Evolutionary conservation across 2,888 invertebrate genomes (phyloP).

Genomic region (Calameuta idolon): DNA sequence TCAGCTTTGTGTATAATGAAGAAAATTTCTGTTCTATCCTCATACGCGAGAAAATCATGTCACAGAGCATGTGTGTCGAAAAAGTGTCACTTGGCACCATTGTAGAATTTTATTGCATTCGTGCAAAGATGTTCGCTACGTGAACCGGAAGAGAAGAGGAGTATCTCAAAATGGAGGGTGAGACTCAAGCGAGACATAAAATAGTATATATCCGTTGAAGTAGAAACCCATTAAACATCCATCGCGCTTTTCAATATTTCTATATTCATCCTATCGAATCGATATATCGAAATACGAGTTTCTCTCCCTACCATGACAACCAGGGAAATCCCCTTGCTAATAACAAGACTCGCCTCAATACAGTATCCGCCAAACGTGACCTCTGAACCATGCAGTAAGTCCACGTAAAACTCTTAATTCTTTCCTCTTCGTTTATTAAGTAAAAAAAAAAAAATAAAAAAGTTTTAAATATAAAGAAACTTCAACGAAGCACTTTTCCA

Average conservation of each 20-base stretch:
- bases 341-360: not conserved
- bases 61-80: not conserved
- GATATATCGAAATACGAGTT: not conserved
- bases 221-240: constrained; percentile 44
- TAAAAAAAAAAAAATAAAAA: not conserved
- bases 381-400: not conserved
- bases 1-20: not conserved
- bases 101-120: constrained; percentile 32
- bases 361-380: not conserved
- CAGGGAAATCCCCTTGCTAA: not conserved
- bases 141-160: constrained; percentile 35
- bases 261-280: not conserved
- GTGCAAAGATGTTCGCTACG: constrained; percentile 37
- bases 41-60: not conserved
- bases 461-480: not conserved
- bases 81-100: not conserved
- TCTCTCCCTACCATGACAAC: not conserved
- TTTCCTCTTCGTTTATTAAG: not conserved
- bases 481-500: not conserved
- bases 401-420: not conserved
- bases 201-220: constrained; percentile 38
- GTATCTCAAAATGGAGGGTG: constrained; percentile 23
- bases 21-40: not conserved
- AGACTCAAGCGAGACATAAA: constrained; percentile 40
- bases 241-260: constrained; percentile 34